phyloP scores from a whole-genome alignment of 2,113 vertebrate species.

The Vidua macroura region DNA sequence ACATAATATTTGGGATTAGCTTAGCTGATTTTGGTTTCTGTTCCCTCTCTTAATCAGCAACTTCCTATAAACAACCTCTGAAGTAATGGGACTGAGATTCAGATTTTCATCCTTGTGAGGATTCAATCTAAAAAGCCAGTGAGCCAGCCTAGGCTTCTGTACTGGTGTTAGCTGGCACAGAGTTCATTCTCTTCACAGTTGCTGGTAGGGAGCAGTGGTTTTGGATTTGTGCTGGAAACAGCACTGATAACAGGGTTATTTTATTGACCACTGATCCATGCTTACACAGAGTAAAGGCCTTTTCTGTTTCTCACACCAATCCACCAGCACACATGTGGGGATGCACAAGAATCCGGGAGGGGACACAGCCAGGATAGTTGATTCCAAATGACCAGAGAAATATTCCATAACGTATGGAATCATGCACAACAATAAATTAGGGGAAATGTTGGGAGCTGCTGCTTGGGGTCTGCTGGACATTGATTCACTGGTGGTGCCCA shows the following conservation, averaged over 20 bases:
- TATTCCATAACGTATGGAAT: neutral
- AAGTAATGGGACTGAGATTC: neutral
- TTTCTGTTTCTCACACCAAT: neutral
- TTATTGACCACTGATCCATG: fast-evolving
- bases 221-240: neutral
- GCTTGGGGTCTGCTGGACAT: neutral
- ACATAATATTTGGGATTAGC: neutral
- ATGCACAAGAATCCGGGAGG: neutral
- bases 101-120: neutral
- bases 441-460: neutral
- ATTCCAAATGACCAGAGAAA: neutral
- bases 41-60: neutral
- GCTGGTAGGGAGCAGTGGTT: neutral
- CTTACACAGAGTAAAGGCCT: neutral
- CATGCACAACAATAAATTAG: neutral
- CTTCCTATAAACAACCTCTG: neutral
- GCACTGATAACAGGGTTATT: neutral
- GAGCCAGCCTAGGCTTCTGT: neutral
- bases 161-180: neutral
- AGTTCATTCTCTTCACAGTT: neutral
- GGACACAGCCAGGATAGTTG: neutral
- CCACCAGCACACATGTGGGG: neutral
- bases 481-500: neutral
- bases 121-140: neutral
- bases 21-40: neutral